phyloP scores from a whole-genome alignment of 2,888 invertebrate species.

The Rhagium mordax region DNA sequence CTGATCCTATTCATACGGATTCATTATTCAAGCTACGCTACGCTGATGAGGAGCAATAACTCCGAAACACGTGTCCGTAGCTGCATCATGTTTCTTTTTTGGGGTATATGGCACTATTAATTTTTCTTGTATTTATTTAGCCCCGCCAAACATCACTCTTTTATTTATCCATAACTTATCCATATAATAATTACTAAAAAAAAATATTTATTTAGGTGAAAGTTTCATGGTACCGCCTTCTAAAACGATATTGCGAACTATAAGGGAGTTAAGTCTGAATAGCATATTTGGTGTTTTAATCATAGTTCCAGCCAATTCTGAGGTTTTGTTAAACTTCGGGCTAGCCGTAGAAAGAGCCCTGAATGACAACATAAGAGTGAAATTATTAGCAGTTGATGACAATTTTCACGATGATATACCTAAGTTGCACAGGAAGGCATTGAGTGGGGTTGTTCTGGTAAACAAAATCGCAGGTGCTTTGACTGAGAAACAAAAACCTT shows the following conservation, averaged over 20 bases:
- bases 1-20: too few species aligned
- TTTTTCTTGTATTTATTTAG: too few species aligned
- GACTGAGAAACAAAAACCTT: slow-evolving; percentile 74
- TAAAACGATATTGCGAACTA: slow-evolving; percentile 60
- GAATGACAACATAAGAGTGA: slow-evolving; percentile 73
- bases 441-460: slow-evolving; percentile 74
- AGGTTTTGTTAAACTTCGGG: slow-evolving; percentile 86
- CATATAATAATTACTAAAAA: background rate
- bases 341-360: slow-evolving; percentile 84
- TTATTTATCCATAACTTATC: too few species aligned
- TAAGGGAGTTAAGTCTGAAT: slow-evolving; percentile 64
- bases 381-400: slow-evolving; percentile 78
- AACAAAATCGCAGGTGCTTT: slow-evolving; percentile 83
- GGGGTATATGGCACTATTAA: too few species aligned
- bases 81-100: too few species aligned
- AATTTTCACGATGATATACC: slow-evolving; percentile 73
- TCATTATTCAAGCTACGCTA: too few species aligned
- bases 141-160: too few species aligned
- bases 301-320: slow-evolving; percentile 84
- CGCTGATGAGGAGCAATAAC: too few species aligned
- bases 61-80: too few species aligned
- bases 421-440: slow-evolving; percentile 64
- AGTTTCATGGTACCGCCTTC: slow-evolving; percentile 60
- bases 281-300: slow-evolving; percentile 78
- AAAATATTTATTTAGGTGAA: slow-evolving; percentile 59